Base-by-base conservation (phyloP, 92 coral and sea anemone species). In the Pocillopora meandrina region DNA sequence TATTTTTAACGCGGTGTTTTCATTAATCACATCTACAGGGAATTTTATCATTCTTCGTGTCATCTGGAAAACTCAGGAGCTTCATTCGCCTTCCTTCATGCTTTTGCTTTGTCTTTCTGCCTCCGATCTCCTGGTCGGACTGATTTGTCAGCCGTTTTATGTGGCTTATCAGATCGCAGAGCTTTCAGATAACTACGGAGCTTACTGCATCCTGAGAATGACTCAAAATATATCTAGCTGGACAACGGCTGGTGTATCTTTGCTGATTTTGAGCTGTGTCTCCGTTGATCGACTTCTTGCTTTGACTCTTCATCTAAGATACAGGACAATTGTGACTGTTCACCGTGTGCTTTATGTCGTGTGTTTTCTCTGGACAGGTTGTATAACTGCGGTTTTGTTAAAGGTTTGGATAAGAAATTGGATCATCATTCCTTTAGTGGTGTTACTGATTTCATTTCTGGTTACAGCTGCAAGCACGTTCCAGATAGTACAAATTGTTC, bases 211-310 rank as follows among this genome's bases (percentile, higher is more conserved):
- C 23, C 57, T 71, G 64, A 72, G 82, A 31, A 56, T 84, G 26
- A 65, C 65, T 62, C 72, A 26, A 20, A 56, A 49, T 52, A 61
- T 71, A 10, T 76, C 58, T 33, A 75, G 88, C n/a, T 85, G 59
- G 69, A 52, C 80, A 13, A 76, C 77, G 9, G 62, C 77, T 19
- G 88, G 84, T 0, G 88, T 85, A 5, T 85, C 88, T 1, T 26
- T 85, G 10, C 14, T 64, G 52, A 85, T 60, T 1, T 66, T 85
- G 35, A 85, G 84, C 58, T 36, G 70, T 10, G n/a, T 85, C 60
- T 65, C 72, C 21, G 56, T 85, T 26, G 88, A 85, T 65, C 88
- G 88, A 13, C 80, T 64, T 19, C 88, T 85, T 18, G 88, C 88
- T 16, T 63, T 85, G 31, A 81, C 62, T 31, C 56, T 85, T 9